A percentile compares a stretch with the other conserved stretches of the same genome.
Evolutionary conservation across 2,113 vertebrate species (phyloP).

Genomic region (Seriola aureovittata): DNA sequence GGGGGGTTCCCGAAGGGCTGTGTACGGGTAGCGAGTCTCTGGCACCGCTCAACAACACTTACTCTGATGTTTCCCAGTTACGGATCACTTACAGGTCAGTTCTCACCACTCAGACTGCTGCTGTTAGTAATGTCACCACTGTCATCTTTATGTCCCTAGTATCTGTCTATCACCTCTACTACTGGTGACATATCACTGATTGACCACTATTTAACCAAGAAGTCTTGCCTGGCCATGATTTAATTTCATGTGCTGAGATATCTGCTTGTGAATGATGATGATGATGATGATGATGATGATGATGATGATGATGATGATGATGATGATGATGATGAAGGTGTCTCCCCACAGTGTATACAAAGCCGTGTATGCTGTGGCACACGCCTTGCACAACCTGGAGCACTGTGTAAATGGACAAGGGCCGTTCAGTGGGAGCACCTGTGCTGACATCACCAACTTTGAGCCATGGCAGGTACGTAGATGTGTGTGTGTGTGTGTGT

Average conservation of each 20-base stretch:
- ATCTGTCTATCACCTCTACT: background rate
- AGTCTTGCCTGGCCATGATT: too few species aligned
- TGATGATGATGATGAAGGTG: constrained; percentile 8
- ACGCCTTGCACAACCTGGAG: constrained; percentile 85
- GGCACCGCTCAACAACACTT: constrained; percentile 84
- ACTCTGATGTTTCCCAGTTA: constrained; percentile 88
- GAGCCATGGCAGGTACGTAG: constrained; percentile 87
- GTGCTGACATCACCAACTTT: constrained; percentile 85
- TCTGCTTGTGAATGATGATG: too few species aligned
- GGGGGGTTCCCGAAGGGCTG: constrained; percentile 63
- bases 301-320: background rate
- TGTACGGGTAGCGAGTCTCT: constrained; percentile 86
- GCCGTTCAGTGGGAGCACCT: constrained; percentile 78
- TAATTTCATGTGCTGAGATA: too few species aligned
- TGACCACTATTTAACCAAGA: too few species aligned
- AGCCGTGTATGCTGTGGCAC: constrained; percentile 87
- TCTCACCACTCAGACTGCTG: background rate
- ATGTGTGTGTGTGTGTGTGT: background rate
- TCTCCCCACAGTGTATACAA: constrained; percentile 85
- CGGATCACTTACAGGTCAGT: constrained; percentile 86
- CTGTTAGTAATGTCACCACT: background rate
- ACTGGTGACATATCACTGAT: too few species aligned
- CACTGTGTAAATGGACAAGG: constrained; percentile 76
- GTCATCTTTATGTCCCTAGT: background rate
- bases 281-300: constrained; percentile 9